phyloP scores from a whole-genome alignment of 2,113 vertebrate genomes.

The Prionailurus bengalensis region DNA sequence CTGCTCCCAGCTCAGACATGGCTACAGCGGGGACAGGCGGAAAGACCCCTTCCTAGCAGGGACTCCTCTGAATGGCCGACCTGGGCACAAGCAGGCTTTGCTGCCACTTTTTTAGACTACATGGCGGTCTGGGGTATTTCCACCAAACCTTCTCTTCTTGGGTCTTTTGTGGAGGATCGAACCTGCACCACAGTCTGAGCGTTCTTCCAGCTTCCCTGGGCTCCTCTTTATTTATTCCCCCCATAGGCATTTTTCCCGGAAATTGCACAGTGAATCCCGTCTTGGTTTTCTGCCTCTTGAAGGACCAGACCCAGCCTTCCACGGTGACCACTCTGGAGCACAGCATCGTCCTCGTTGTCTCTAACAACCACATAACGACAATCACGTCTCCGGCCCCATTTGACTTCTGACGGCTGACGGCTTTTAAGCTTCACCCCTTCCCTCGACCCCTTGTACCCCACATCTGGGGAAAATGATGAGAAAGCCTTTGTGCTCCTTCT shows the following conservation, averaged over 20 bases:
- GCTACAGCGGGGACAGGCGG: accelerated
- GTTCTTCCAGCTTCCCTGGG: not conserved
- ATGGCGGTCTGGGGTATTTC: not conserved
- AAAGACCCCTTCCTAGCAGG: not conserved
- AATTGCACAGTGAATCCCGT: not conserved
- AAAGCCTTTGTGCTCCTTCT: not conserved
- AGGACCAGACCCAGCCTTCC: not conserved
- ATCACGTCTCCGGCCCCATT: not conserved
- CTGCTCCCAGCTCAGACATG: not conserved
- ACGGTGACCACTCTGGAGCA: not conserved
- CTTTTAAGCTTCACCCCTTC: not conserved
- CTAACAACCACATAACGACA: not conserved
- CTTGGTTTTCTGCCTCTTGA: not conserved
- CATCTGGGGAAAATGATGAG: not conserved
- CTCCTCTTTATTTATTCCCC: not conserved
- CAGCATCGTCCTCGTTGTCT: not conserved
- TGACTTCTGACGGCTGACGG: not conserved
- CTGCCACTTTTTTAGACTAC: not conserved
- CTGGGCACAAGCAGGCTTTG: not conserved
- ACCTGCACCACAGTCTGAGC: not conserved
- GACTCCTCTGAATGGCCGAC: not conserved
- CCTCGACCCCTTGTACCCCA: not conserved
- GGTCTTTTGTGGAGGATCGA: not conserved
- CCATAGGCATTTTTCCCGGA: not conserved
- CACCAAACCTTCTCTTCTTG: not conserved